Evolutionary conservation across 2,113 vertebrate species (phyloP).

Genomic region (Eulemur macaco): DNA sequence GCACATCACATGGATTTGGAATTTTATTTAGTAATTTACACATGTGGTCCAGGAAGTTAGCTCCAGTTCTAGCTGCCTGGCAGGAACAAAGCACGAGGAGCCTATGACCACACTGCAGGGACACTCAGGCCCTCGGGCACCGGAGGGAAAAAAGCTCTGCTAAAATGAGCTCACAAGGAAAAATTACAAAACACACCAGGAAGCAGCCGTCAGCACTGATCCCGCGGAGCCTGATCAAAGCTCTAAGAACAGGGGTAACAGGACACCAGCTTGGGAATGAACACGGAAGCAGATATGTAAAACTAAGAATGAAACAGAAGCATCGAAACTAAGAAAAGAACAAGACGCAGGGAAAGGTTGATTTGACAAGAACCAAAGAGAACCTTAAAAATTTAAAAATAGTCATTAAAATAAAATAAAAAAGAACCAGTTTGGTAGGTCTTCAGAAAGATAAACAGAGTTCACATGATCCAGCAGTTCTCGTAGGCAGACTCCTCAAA

Average conservation of each 20-base stretch:
- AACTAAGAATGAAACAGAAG: no score
- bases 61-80: neutral
- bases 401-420: neutral
- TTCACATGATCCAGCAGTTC: neutral
- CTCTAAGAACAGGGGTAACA: rapidly evolving
- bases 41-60: neutral
- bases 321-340: no score
- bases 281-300: neutral
- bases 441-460: neutral
- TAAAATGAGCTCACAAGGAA: neutral
- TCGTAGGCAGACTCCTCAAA: neutral
- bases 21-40: neutral
- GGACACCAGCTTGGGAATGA: neutral
- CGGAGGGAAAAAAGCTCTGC: neutral
- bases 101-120: neutral
- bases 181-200: neutral
- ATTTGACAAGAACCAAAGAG: neutral
- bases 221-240: rapidly evolving
- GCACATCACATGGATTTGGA: neutral
- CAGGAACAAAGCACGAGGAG: neutral
- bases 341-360: no score
- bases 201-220: rapidly evolving
- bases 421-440: neutral
- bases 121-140: neutral
- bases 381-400: neutral